These are phyloP conservation scores for Spodoptera frugiperda DNA, from an alignment of 1,140 invertebrate species.

Conservation along the genomic window DNA sequence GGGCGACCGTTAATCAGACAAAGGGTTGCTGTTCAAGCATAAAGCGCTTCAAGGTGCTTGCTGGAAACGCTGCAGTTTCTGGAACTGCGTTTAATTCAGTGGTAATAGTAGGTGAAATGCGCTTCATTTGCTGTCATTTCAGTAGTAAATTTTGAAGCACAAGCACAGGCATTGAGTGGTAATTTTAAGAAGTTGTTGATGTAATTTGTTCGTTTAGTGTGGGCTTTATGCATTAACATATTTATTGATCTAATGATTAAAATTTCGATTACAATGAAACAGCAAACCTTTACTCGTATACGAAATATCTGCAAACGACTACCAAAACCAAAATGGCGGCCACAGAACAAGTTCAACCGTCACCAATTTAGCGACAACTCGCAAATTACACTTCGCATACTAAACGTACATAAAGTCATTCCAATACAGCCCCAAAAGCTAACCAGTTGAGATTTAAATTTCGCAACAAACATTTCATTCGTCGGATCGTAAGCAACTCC, in stretches of 20 bases:
- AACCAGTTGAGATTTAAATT: slow-evolving; percentile 41
- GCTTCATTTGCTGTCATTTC: neutral
- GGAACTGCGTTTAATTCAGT: slow-evolving; percentile 5
- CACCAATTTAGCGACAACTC: neutral
- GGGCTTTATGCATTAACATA: no score
- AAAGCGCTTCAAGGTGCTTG: slow-evolving; percentile 29
- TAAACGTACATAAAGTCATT: slow-evolving; percentile 20
- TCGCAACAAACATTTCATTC: slow-evolving; percentile 43
- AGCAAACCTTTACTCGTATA: no score
- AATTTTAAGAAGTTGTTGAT: no score
- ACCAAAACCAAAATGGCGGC: neutral
- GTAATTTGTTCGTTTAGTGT: no score
- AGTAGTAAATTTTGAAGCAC: no score
- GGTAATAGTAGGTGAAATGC: neutral
- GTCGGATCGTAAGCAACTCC: slow-evolving; percentile 41
- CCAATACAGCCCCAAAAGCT: slow-evolving; percentile 23
- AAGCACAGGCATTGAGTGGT: no score
- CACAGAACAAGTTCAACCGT: neutral
- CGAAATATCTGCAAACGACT: neutral
- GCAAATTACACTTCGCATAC: neutral
- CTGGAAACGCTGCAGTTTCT: slow-evolving; percentile 18
- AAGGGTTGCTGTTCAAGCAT: slow-evolving; percentile 28
- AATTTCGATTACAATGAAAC: no score
- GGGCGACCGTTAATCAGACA: slow-evolving; percentile 22
- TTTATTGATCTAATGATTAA: no score